Conservation (phyloP, 2,888 invertebrate genomes). For the Yponomeuta sedellus region DNA sequence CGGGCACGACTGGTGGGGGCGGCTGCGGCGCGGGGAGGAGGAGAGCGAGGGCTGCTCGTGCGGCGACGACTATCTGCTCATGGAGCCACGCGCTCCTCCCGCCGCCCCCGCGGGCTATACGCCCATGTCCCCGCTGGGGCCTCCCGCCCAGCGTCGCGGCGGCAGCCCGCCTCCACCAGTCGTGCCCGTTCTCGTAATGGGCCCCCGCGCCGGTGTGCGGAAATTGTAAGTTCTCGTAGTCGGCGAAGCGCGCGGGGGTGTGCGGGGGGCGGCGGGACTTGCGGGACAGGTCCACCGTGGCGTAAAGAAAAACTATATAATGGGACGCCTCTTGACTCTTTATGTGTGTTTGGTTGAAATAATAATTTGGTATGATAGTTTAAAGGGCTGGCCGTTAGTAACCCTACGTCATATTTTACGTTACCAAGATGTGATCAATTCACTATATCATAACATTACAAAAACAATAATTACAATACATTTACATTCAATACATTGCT, state of each 20-base stretch:
- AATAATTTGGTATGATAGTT: too few relatives aligned
- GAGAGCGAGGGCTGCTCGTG: conserved; percentile 18
- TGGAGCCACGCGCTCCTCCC: conserved; percentile 75
- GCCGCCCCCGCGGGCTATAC: conserved; percentile 75
- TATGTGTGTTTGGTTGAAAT: too few relatives aligned
- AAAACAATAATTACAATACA: too few relatives aligned
- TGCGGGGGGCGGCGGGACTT: conserved; percentile 69
- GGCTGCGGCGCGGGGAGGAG: conserved; percentile 49
- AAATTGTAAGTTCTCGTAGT: conserved; percentile 86
- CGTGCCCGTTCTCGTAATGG: conserved; percentile 84
- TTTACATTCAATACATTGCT: too few relatives aligned
- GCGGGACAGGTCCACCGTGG: conserved; percentile 81
- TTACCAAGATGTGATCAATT: too few relatives aligned
- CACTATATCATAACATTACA: too few relatives aligned
- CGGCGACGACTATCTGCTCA: conserved; percentile 80
- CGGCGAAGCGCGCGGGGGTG: conserved; percentile 50
- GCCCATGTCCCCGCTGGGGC: conserved; percentile 82
- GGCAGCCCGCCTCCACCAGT: conserved; percentile 73
- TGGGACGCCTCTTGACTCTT: too few relatives aligned
- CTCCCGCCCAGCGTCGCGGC: conserved; percentile 74
- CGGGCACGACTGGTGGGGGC: conserved; percentile 79
- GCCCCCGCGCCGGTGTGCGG: conserved; percentile 80
- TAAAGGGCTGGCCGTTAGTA: too few relatives aligned
- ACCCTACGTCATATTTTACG: too few relatives aligned
- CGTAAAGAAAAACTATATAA: too few relatives aligned